Evolutionary conservation across 1,140 invertebrate genomes (phyloP).

Genomic region (Mylabris phalerata): DNA sequence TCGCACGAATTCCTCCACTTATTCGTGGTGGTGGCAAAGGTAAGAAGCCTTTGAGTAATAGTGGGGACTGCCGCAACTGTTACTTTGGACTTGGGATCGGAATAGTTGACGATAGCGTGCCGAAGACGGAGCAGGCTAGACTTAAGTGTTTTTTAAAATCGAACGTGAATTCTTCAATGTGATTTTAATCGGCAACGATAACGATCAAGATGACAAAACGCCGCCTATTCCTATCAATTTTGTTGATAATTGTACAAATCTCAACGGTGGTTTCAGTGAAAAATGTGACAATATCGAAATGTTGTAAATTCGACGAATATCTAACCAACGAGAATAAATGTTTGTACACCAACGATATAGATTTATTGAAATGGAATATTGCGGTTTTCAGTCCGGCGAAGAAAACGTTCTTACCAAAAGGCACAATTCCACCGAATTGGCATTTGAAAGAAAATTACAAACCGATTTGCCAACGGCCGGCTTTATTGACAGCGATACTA

Average conservation of each 20-base stretch:
- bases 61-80: constrained; percentile 7
- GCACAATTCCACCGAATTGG: constrained; percentile 27
- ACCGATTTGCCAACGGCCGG: constrained; percentile 22
- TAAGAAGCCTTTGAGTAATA: no score
- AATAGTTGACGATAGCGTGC: constrained; percentile 5
- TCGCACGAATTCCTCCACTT: no score
- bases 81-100: constrained; percentile 8
- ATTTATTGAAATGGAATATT: no score
- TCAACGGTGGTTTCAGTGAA: background rate
- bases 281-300: constrained; percentile 25
- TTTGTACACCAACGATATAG: no score
- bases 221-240: background rate
- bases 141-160: background rate
- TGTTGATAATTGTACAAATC: background rate
- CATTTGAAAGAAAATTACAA: constrained; percentile 20
- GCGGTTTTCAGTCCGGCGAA: constrained; percentile 6
- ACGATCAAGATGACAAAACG: no score
- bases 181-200: background rate
- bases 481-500: constrained; percentile 8
- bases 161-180: background rate
- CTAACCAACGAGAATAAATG: constrained; percentile 21
- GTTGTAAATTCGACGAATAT: constrained; percentile 24
- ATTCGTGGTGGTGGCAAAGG: no score
- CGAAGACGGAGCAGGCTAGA: background rate
- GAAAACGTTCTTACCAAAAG: constrained; percentile 12